phyloP scores from a whole-genome alignment of 2,888 invertebrate species.

The Dryococelus australis region DNA sequence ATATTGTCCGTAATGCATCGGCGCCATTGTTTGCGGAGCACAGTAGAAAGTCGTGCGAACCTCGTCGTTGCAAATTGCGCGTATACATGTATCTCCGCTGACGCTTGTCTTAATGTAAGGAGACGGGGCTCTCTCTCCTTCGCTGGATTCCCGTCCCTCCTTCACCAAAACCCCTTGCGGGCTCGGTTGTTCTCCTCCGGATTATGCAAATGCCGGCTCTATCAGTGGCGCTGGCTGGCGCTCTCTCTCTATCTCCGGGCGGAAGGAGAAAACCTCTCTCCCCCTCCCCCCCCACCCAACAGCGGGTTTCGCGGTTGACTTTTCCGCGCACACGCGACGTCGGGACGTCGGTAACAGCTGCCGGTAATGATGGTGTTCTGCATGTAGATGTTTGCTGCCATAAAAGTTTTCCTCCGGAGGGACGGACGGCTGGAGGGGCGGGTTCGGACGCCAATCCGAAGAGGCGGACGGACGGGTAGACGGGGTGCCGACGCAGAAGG shows the following conservation, averaged over 20 bases:
- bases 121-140: not conserved
- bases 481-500: not conserved
- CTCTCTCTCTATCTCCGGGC: not conserved
- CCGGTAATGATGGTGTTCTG: slow-evolving; percentile 36
- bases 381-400: slow-evolving; percentile 30
- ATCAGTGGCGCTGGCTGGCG: not conserved
- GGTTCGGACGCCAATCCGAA: not conserved
- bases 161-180: not conserved
- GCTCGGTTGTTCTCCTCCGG: slow-evolving; percentile 2
- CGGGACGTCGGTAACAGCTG: too few relatives aligned
- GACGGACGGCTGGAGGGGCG: too few relatives aligned
- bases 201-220: slow-evolving; percentile 25
- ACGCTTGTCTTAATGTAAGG: slow-evolving; percentile 25
- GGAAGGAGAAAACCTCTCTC: not conserved
- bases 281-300: too few relatives aligned
- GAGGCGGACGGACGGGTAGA: not conserved
- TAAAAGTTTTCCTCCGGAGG: not conserved
- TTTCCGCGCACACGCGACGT: not conserved
- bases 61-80: not conserved
- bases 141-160: too few relatives aligned
- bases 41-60: not conserved
- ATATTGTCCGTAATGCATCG: not conserved
- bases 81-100: slow-evolving; percentile 4
- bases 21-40: not conserved
- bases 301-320: slow-evolving; percentile 6